A percentile compares a stretch with the other conserved stretches of the same genome.
These are phyloP conservation scores for Pandemis heparana DNA, from an alignment of 2,888 invertebrate species.

Conservation along the genomic window DNA sequence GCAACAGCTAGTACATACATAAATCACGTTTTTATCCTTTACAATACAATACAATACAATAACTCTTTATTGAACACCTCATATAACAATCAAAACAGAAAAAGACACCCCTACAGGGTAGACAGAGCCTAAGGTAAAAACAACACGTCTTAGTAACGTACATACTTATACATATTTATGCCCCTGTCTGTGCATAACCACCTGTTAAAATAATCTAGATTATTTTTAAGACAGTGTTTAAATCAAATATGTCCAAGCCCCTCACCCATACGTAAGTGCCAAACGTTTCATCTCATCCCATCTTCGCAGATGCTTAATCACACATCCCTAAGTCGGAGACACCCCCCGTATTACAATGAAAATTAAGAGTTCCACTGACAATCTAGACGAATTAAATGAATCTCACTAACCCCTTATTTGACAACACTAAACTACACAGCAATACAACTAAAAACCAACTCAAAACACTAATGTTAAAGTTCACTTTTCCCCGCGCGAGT, in stretches of 20 bases:
- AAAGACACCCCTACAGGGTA: no score
- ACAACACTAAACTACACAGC: constrained; percentile 53
- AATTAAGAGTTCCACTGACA: constrained; percentile 81
- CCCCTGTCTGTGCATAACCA: no score
- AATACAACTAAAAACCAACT: constrained; percentile 50
- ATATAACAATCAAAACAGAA: no score
- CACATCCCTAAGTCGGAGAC: constrained; percentile 47
- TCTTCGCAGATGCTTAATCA: constrained; percentile 39
- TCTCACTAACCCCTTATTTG: constrained; percentile 79
- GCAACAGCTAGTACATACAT: no score
- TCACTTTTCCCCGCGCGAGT: constrained; percentile 45
- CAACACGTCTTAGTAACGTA: no score
- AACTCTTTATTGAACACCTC: no score
- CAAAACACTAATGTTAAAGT: constrained; percentile 47
- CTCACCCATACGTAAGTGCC: constrained; percentile 4
- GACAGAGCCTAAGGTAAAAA: no score
- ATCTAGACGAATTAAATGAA: constrained; percentile 82
- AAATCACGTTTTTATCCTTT: no score
- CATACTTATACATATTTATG: no score
- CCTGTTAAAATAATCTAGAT: no score
- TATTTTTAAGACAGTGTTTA: background rate
- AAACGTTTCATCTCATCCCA: constrained; percentile 25
- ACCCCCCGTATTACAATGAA: constrained; percentile 63
- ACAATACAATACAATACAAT: no score
- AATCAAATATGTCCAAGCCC: constrained; percentile 6